Base-by-base conservation (phyloP, 2,888 invertebrate genomes). In the Stenodema calcarata region DNA sequence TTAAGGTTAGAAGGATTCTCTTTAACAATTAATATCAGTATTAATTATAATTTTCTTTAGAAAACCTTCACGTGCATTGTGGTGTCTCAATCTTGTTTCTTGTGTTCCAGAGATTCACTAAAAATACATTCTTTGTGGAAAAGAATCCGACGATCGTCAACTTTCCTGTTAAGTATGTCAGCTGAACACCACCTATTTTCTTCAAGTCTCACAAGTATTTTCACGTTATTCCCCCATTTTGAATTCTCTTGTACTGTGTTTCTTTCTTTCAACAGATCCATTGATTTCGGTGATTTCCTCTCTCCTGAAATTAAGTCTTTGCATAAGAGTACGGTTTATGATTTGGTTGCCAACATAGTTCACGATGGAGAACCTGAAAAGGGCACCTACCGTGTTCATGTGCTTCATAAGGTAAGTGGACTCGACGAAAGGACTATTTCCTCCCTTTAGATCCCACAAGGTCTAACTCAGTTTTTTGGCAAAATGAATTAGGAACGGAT, bases 81-180 rank as follows among this genome's bases (percentile, higher is more conserved):
- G 35, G 35, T 4, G 35, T 35, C 2, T 35, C 3, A 18, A 2
- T 80, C 11, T 78, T n/a, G 23, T 18, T 44, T 42, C 0, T 11
- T 54, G 41, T 14, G 2, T 75, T 30, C 35, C 91, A 94, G 93
- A 93, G 99, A 88, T 99, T 99, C 91, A 99, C 98, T 0, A 99
- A 98, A 92, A 99, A 99, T 91, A 98, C 98, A 7, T 99, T 99
- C 92, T 99, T 98, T 90, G 94, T 98, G 23, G 99, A 99, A 91
- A 99, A 99, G 92, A 99, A 99, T 93, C 99, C 99, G 0, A 99
- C 99, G 0, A 99, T 99, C 90, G 99, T 99, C 1, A 99, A 99
- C 91, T 99, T 99, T 91, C 99, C 99, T 3, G 98, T 99, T 88
- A 98, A 98, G 97, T 98, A 93, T 94, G 96, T 93, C 70, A 12